Conservation (phyloP, 2,797 vertebrate genomes). For the Myotis daubentonii region DNA sequence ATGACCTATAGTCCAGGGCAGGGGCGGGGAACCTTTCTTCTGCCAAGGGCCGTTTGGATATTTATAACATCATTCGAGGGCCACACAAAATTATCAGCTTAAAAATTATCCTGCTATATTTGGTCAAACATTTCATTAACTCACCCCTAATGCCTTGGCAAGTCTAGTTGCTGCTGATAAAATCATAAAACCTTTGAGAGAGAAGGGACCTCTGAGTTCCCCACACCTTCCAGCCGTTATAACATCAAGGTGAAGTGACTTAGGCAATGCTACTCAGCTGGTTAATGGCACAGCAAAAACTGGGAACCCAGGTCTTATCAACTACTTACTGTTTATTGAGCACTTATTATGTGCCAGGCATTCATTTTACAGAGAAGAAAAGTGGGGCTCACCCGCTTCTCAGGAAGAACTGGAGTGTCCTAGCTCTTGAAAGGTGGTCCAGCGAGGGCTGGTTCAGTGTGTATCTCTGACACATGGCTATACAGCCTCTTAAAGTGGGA, state of each 20-base stretch:
- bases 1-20: background rate
- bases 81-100: no score
- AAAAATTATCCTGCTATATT: no score
- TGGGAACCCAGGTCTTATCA: background rate
- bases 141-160: no score
- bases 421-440: background rate
- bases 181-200: background rate
- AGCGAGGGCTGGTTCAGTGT: background rate
- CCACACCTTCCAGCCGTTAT: background rate
- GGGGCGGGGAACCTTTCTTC: no score
- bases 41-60: no score
- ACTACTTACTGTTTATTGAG: background rate
- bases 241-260: background rate
- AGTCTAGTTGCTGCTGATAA: background rate
- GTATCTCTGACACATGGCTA: background rate
- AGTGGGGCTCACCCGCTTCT: background rate
- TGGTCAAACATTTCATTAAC: no score
- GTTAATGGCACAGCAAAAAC: background rate
- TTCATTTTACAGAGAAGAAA: constrained; percentile 20
- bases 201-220: background rate
- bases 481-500: background rate
- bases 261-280: background rate
- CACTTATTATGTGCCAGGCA: background rate
- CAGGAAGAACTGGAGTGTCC: background rate
- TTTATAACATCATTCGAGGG: no score